phyloP scores from a whole-genome alignment of 2,888 invertebrate genomes.

The Mimumesa dahlbomi region DNA sequence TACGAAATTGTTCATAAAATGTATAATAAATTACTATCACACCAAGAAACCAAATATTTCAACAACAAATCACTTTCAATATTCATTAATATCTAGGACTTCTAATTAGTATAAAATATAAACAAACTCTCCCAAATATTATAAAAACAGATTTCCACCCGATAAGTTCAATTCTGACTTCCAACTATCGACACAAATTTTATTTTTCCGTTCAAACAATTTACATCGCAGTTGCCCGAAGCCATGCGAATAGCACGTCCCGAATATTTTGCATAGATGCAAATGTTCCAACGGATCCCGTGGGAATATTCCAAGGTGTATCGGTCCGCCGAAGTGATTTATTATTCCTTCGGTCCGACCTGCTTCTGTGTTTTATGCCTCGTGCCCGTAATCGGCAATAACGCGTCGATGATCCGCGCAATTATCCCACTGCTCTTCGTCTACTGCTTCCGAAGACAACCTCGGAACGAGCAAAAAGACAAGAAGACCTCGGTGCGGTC shows the following conservation, averaged over 20 bases:
- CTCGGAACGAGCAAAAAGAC: slow-evolving; percentile 45
- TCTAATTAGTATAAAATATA: too few species aligned
- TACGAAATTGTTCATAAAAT: too few species aligned
- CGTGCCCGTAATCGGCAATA: slow-evolving; percentile 57
- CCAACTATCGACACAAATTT: too few species aligned
- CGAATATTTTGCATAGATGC: slow-evolving; percentile 7
- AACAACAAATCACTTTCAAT: too few species aligned
- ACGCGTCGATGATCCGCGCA: slow-evolving; percentile 56
- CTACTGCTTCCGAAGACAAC: slow-evolving; percentile 46
- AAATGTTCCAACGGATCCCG: slow-evolving; percentile 14
- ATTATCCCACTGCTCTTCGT: slow-evolving; percentile 50
- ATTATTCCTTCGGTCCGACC: slow-evolving; percentile 27
- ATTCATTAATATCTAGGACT: too few species aligned
- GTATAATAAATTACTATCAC: too few species aligned
- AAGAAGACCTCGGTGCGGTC: slow-evolving; percentile 51
- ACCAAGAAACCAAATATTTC: too few species aligned
- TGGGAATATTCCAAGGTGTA: slow-evolving; percentile 18
- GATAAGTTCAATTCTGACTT: too few species aligned
- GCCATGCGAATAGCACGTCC: background rate
- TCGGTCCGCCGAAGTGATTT: slow-evolving; percentile 45
- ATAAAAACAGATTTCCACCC: too few species aligned
- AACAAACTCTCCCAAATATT: too few species aligned
- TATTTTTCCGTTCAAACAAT: slow-evolving; percentile 28
- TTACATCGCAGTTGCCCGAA: slow-evolving; percentile 19
- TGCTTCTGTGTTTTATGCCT: slow-evolving; percentile 40